Conservation (phyloP, 2,113 vertebrate genomes). For the Dasyurus viverrinus region DNA sequence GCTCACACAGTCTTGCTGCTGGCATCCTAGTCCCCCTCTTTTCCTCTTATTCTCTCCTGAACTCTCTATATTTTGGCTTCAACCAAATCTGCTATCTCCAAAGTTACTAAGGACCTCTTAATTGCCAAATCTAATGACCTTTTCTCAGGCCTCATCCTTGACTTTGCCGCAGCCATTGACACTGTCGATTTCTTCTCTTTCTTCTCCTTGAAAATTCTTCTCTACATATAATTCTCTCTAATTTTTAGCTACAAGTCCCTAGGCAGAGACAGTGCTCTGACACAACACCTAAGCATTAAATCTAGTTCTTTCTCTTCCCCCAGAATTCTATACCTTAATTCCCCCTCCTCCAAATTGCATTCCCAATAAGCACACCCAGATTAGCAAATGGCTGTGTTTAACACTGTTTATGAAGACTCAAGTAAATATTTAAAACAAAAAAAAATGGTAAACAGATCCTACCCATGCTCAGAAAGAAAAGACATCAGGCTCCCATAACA, state of each 20-base stretch:
- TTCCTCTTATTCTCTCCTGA: background rate
- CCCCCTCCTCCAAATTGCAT: background rate
- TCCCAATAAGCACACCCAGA: background rate
- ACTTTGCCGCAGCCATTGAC: background rate
- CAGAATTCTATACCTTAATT: background rate
- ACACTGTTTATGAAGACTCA: background rate
- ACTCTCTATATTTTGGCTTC: background rate
- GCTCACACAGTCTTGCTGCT: background rate
- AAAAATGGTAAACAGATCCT: background rate
- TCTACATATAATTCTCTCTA: background rate
- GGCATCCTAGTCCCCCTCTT: background rate
- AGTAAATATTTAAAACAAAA: constrained; percentile 1
- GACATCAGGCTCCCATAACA: background rate
- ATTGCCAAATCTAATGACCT: background rate
- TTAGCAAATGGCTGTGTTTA: background rate
- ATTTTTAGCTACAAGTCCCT: background rate
- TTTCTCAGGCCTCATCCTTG: background rate
- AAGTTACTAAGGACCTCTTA: background rate
- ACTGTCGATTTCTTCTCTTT: background rate
- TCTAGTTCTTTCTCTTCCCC: background rate
- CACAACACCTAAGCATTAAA: background rate
- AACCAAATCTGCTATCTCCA: background rate
- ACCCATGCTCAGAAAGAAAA: background rate
- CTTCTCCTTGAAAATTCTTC: background rate
- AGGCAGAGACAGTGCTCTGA: background rate